Evolutionary conservation across 2,113 vertebrate species (phyloP).

Genomic region (Elephantulus edwardii): DNA sequence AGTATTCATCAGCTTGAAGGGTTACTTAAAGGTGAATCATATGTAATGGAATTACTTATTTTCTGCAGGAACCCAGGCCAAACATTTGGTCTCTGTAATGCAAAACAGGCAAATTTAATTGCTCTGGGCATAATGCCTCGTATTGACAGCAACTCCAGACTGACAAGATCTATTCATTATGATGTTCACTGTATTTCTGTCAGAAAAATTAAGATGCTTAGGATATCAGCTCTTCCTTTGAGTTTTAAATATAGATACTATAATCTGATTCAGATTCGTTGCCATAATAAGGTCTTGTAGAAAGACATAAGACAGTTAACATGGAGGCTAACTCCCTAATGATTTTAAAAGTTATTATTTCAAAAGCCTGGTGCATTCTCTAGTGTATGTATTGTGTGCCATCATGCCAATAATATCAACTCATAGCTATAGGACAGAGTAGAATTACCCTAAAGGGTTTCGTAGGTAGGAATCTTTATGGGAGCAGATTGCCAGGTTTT

Average conservation of each 20-base stretch:
- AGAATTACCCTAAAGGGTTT: not conserved
- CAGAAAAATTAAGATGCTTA: slow-evolving; percentile 11
- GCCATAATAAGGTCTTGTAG: not conserved
- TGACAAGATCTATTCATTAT: not conserved
- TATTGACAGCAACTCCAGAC: slow-evolving; percentile 7
- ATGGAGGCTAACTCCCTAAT: not conserved
- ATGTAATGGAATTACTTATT: slow-evolving; percentile 72
- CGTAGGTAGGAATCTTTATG: not conserved
- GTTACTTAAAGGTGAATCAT: slow-evolving; percentile 65
- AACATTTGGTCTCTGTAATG: slow-evolving; percentile 68
- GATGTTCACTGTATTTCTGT: slow-evolving; percentile 31
- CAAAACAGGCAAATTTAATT: slow-evolving; percentile 71
- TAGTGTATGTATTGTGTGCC: not conserved
- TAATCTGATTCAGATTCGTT: slow-evolving; percentile 21
- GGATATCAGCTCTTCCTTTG: not conserved
- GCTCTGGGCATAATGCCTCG: not conserved
- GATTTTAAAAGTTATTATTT: not conserved
- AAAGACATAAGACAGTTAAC: not conserved
- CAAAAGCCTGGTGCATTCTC: not conserved
- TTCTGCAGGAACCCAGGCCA: slow-evolving; percentile 63
- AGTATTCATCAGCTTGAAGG: slow-evolving; percentile 45
- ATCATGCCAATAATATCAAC: no score
- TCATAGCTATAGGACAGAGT: not conserved
- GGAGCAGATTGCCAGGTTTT: not conserved
- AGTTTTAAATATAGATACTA: slow-evolving; percentile 48